Conservation (phyloP, 92 coral and sea anemone genomes). For the Parazoanthus atlanticus region DNA sequence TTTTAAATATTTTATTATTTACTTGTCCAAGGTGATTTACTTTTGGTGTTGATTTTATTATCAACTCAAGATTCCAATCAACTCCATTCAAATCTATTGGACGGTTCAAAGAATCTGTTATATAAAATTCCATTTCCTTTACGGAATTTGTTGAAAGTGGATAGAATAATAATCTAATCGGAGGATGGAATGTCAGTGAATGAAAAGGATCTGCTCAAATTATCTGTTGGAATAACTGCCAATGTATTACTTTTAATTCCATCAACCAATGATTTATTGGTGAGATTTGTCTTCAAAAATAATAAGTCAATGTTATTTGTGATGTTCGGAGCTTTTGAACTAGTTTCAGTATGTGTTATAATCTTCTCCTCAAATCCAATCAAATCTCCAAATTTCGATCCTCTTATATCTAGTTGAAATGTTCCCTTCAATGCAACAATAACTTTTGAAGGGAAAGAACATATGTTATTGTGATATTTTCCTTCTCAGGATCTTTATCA, state of each 20-base stretch:
- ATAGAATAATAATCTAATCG: too few species aligned
- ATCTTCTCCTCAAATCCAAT: not conserved
- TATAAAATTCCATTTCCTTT: not conserved
- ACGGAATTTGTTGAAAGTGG: too few species aligned
- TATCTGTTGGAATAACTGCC: conserved; percentile 6
- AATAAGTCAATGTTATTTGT: too few species aligned
- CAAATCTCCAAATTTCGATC: not conserved
- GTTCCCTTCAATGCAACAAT: not conserved
- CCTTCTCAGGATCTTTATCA: not conserved
- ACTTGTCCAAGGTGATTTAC: too few species aligned
- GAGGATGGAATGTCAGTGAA: not conserved
- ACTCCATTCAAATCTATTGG: too few species aligned
- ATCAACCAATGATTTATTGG: not conserved
- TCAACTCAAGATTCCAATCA: too few species aligned
- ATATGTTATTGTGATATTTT: too few species aligned
- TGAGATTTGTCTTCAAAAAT: not conserved
- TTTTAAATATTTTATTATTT: too few species aligned
- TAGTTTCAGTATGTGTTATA: not conserved
- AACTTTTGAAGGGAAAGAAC: too few species aligned
- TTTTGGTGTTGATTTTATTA: too few species aligned
- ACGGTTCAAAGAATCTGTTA: not conserved
- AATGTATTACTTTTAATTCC: not conserved
- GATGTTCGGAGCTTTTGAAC: not conserved
- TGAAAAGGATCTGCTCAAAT: not conserved
- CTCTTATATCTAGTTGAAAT: not conserved